Evolutionary conservation across 2,888 invertebrate species (phyloP), one percentile per base, ranked within the genome.

Genomic region (Sinhomidia bicolor): DNA sequence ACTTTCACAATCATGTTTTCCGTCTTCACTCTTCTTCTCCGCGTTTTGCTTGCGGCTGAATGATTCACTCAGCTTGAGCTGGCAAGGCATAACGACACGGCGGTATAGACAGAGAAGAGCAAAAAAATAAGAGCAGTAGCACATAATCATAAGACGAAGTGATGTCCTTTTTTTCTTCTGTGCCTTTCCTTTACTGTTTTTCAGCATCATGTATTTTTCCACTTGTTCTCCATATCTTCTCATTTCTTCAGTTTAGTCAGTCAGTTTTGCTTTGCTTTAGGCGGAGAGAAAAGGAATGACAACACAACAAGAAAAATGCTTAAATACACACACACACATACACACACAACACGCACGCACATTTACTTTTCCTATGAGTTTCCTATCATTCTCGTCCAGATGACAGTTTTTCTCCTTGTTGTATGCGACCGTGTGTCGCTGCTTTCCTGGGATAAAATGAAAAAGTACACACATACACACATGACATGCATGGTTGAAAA

Each of bases 31-130:
- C 20, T 20, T 60, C 51, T 65, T 65, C 44, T 47, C 9, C 14
- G 5, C 47, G n/a, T 74, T 65, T 44, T 71, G 32, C 74, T 81
- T 47, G 81, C 71, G 86, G 86, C 41, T 87, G 60, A 87, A 87
- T 87, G 86, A 87, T 87, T 87, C 86, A 87, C 81, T 87, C 80
- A 80, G 54, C 54, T 86, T 86, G 62, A 79, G 62, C 71, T 86
- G 36, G 29, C 47, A 62, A 54, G 60, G 57, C 57, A 20, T 26
- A 12, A 26, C 29, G 26, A 12, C 29, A 62, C 14, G 62, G 14
- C 29, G 29, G 26, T 26, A 62, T 10, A 62, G 29, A 29, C 1
- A 29, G 62, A 23, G 5, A 29, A 12, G n/a, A n/a, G n/a, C n/a
- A n/a, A n/a, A n/a, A n/a, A n/a, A 62, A 14, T 26, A 26, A 62